Conservation (phyloP, 1,140 invertebrate genomes). For the Saxidomus purpurata region DNA sequence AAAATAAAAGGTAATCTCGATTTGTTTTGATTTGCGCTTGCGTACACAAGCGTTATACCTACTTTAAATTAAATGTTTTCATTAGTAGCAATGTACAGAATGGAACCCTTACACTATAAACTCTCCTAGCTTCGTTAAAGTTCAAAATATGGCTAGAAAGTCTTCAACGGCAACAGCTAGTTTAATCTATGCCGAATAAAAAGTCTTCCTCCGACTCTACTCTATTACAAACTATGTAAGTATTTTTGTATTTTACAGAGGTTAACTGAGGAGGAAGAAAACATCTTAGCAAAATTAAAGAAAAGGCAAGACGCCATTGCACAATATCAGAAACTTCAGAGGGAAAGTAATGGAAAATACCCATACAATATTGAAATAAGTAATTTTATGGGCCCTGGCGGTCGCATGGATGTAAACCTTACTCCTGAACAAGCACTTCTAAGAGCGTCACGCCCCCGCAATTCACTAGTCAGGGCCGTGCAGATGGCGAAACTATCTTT, state of each 20-base stretch:
- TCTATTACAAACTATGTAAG: no score
- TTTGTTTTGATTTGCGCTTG: no score
- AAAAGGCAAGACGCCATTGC: not conserved
- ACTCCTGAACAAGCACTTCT: constrained; percentile 3
- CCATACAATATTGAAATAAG: not conserved
- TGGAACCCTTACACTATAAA: no score
- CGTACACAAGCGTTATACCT: no score
- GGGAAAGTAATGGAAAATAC: not conserved
- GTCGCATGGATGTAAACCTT: not conserved
- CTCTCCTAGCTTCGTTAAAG: no score
- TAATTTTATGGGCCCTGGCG: not conserved
- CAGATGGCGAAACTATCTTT: not conserved
- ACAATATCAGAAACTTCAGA: not conserved
- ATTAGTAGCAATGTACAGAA: no score
- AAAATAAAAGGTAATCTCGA: no score
- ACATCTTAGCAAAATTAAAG: not conserved
- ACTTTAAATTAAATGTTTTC: no score
- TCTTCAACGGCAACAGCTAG: no score
- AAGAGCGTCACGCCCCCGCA: not conserved
- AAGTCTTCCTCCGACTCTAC: no score
- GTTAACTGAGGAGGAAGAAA: not conserved
- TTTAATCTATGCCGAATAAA: no score
- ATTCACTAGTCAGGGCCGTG: not conserved
- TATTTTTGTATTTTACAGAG: not conserved
- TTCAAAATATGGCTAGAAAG: no score